Evolutionary conservation across 2,113 vertebrate species (phyloP), one percentile per base, ranked within the genome.

Genomic region (Brevimyrus niger): DNA sequence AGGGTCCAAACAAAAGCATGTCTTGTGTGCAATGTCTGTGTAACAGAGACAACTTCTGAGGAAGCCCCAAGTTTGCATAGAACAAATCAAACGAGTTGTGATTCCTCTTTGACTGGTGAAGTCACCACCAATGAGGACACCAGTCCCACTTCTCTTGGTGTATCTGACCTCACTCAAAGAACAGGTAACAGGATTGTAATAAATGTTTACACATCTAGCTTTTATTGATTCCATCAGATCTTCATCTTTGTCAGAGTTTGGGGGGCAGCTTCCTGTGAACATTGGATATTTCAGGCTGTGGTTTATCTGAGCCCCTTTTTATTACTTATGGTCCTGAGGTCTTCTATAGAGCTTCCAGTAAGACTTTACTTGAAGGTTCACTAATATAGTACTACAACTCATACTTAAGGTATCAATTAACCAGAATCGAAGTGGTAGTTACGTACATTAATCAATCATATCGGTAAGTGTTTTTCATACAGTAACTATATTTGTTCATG

Each of bases 81-180:
- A 90, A 73, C 88, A 15, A 91, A 90, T 47, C 89, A 92, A 0
- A 10, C 65, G 11, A 90, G 93, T 91, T 93, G 91, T 13, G 88
- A 91, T 4, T 93, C 92, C 51, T 92, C 90, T 55, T 44, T 92
- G 55, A 93, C 50, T 0, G 92, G 93, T 15, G 50, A 46, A 55
- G 90, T 89, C 38, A 91, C 87, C 65, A 92, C 92, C 61, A 93
- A 89, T 46, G 93, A 94, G n/a, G 9, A 92, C 21, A 58, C 91
- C 87, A 87, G 73, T 6, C 92, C 94, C 86, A 92, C 94, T 38
- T 91, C 93, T 0, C 4, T 87, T 7, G 91, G 91, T 9, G 51
- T 87, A 0, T 58, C 91, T 53, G 90, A 87, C 1, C 47, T 90
- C 42, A 76, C 87, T 17, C 89, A 48, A 31, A 44, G n/a, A 51